Conservation (phyloP, 1,140 invertebrate species). For the Parapsyche elsis region DNA sequence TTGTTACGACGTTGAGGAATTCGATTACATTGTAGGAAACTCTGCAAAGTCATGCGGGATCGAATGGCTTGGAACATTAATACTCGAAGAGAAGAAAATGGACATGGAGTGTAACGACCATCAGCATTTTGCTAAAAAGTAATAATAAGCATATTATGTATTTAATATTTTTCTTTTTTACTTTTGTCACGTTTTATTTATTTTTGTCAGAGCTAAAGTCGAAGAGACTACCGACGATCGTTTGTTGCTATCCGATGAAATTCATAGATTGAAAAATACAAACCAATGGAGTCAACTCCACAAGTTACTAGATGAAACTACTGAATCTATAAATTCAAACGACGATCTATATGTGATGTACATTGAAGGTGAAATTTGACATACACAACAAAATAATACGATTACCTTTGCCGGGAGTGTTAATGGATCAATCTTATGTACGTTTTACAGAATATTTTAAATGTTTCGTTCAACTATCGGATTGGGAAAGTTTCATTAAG, state of each 20-base stretch:
- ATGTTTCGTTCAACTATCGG: slow-evolving; percentile 45
- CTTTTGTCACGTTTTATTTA: neutral
- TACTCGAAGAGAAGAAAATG: slow-evolving; percentile 47
- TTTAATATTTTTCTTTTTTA: neutral
- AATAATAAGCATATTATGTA: neutral
- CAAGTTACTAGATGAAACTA: slow-evolving; percentile 11
- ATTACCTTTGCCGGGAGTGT: too few relatives aligned
- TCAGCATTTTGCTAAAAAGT: slow-evolving; percentile 35
- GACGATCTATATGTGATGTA: slow-evolving; percentile 29
- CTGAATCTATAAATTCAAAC: neutral
- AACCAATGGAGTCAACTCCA: slow-evolving; percentile 5
- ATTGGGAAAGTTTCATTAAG: slow-evolving; percentile 47
- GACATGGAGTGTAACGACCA: neutral
- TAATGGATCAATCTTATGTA: neutral
- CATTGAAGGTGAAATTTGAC: slow-evolving; percentile 40
- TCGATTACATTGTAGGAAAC: slow-evolving; percentile 17
- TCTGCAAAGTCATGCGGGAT: slow-evolving; percentile 19
- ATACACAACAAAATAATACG: too few relatives aligned
- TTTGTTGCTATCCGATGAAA: neutral
- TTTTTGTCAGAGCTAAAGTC: slow-evolving; percentile 16
- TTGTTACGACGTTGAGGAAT: neutral
- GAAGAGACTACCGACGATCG: neutral
- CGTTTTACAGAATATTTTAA: slow-evolving; percentile 47
- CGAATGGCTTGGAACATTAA: slow-evolving; percentile 46
- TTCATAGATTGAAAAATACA: slow-evolving; percentile 2